A percentile compares a stretch with the other conserved stretches of the same genome.
These are phyloP conservation scores for Malthinus flaveolus DNA, from an alignment of 2,888 invertebrate genomes.

Conservation along the genomic window DNA sequence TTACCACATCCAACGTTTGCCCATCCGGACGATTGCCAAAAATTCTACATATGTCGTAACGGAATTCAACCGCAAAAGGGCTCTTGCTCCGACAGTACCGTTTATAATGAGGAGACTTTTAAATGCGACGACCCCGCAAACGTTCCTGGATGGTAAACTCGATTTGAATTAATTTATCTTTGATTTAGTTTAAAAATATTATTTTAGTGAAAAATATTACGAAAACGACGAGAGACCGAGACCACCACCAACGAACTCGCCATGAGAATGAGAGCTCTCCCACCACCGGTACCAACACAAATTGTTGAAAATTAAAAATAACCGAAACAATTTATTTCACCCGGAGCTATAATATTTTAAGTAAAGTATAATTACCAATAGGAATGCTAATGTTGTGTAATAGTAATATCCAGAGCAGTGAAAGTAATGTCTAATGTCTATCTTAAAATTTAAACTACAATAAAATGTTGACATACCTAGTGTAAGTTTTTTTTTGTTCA, in stretches of 20 bases:
- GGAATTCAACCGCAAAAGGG: conserved; percentile 76
- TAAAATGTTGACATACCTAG: no score
- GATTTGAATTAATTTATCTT: neutral
- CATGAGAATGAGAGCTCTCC: no score
- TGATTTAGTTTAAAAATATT: conserved; percentile 13
- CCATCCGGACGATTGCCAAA: conserved; percentile 79
- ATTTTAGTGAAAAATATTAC: conserved; percentile 48
- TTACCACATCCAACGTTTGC: conserved; percentile 78
- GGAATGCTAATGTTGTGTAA: conserved; percentile 22
- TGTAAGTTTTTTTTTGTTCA: neutral
- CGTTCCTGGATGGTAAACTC: conserved; percentile 74
- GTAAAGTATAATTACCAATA: conserved; percentile 1
- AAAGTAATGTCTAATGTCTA: conserved; percentile 21
- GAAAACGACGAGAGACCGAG: conserved; percentile 33
- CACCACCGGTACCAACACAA: no score
- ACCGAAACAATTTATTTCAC: no score
- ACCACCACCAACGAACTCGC: no score
- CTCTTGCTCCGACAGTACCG: conserved; percentile 71
- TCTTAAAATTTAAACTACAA: neutral
- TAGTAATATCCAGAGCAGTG: conserved; percentile 27
- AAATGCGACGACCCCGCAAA: conserved; percentile 77
- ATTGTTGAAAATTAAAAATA: no score
- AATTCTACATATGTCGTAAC: conserved; percentile 81
- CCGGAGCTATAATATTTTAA: neutral
- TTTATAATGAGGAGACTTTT: conserved; percentile 77